Percentiles rank a stretch among this genome's conserved stretches.
Conservation (phyloP, 2,113 vertebrate genomes). For the Propithecus coquereli region DNA sequence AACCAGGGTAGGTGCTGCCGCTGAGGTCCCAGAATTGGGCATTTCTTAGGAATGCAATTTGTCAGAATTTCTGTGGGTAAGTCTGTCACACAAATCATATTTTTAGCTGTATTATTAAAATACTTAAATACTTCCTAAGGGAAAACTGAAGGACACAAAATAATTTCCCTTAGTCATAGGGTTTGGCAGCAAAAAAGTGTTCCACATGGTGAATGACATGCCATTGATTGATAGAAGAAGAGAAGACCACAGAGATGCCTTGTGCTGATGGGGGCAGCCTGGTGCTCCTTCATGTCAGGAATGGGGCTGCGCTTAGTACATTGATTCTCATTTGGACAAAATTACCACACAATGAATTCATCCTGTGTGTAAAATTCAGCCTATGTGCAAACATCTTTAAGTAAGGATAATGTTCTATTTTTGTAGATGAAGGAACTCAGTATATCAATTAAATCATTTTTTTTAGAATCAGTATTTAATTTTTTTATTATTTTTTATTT, state of each 20-base stretch:
- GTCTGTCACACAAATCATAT: not conserved
- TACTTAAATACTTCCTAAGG: not conserved
- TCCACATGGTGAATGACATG: not conserved
- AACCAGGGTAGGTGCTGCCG: not conserved
- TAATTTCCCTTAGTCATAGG: not conserved
- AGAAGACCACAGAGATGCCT: not conserved
- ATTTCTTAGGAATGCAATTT: not conserved
- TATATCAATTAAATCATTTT: not conserved
- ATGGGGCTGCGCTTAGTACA: too few relatives aligned
- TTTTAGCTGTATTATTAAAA: slow-evolving; percentile 8
- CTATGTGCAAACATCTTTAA: not conserved
- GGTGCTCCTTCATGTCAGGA: not conserved
- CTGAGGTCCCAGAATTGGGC: not conserved
- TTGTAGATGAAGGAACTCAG: not conserved
- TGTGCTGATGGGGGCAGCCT: too few relatives aligned
- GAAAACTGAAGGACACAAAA: not conserved
- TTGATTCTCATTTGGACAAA: not conserved
- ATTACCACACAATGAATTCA: not conserved
- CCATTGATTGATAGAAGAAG: not conserved
- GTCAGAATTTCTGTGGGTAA: not conserved
- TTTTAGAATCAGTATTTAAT: not conserved
- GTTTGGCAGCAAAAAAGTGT: not conserved
- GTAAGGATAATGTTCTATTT: not conserved
- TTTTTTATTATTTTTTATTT: too few relatives aligned
- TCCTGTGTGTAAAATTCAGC: not conserved